These are phyloP conservation scores for Xylota sylvarum DNA, from an alignment of 2,888 invertebrate species.

Conservation along the genomic window DNA sequence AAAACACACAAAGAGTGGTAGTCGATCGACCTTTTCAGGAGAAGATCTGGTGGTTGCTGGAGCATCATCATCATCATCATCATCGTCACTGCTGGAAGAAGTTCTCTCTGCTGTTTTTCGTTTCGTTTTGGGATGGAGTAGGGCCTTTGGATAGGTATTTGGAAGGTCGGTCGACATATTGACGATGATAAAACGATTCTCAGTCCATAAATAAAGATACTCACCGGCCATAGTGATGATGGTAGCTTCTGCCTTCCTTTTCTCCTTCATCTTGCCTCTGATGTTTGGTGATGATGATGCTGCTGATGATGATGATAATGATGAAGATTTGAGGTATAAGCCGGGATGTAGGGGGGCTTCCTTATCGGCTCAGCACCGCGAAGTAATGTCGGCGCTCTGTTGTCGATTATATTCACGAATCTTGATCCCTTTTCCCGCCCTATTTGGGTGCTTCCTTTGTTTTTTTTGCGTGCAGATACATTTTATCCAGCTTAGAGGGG, in stretches of 20 bases:
- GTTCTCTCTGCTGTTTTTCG: no score
- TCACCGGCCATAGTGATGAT: constrained; percentile 17
- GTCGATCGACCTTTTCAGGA: constrained; percentile 67
- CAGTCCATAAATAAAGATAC: constrained; percentile 77
- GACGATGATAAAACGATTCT: constrained; percentile 77
- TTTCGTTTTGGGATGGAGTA: constrained; percentile 29
- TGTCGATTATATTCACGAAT: constrained; percentile 72
- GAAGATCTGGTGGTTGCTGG: background rate
- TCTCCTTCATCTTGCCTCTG: background rate
- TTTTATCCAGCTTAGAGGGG: background rate
- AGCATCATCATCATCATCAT: constrained; percentile 25
- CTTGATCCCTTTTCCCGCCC: constrained; percentile 58
- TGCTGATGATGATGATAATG: constrained; percentile 30
- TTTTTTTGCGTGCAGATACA: no score
- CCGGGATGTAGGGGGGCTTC: constrained; percentile 20
- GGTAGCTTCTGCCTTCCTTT: constrained; percentile 43
- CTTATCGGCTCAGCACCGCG: constrained; percentile 51
- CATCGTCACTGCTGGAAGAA: constrained; percentile 1
- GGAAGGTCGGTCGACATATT: constrained; percentile 75
- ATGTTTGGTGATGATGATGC: constrained; percentile 25
- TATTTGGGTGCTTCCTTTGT: constrained; percentile 48
- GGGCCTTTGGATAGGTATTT: constrained; percentile 27
- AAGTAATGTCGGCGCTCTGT: constrained; percentile 65
- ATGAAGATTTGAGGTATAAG: constrained; percentile 48
- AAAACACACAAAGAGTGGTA: constrained; percentile 7